Evolutionary conservation across 2,113 vertebrate genomes (phyloP).

Genomic region (Chiloscyllium plagiosum): DNA sequence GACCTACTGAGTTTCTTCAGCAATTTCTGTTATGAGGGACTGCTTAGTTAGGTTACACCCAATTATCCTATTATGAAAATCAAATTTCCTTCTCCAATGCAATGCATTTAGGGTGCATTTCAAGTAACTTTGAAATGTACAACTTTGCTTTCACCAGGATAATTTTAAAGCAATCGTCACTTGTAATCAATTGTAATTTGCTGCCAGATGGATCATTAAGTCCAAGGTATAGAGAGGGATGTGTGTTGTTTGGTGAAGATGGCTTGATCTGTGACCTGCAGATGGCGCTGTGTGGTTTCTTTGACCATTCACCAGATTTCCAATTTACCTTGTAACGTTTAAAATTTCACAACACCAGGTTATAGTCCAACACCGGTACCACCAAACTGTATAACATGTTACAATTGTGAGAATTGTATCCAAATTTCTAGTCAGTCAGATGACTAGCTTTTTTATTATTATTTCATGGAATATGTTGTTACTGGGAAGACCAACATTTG

Average conservation of each 20-base stretch:
- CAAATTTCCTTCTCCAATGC: not conserved
- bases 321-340: no score
- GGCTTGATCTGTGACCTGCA: not conserved
- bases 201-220: not conserved
- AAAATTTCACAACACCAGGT: no score
- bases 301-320: not conserved
- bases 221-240: not conserved
- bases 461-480: no score
- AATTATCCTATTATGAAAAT: not conserved
- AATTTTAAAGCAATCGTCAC: not conserved
- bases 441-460: no score
- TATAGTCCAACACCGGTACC: no score
- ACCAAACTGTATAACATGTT: not conserved
- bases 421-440: no score
- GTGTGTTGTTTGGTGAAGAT: not conserved
- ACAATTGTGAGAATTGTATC: not conserved
- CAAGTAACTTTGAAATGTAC: not conserved
- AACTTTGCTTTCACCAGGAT: not conserved
- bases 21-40: no score
- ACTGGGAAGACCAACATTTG: no score
- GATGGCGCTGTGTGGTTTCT: not conserved
- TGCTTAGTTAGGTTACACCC: no score
- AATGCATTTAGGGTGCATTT: not conserved
- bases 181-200: no score
- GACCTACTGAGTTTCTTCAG: no score